Conservation (phyloP, 2,888 invertebrate species). For the Harmothoe impar region DNA sequence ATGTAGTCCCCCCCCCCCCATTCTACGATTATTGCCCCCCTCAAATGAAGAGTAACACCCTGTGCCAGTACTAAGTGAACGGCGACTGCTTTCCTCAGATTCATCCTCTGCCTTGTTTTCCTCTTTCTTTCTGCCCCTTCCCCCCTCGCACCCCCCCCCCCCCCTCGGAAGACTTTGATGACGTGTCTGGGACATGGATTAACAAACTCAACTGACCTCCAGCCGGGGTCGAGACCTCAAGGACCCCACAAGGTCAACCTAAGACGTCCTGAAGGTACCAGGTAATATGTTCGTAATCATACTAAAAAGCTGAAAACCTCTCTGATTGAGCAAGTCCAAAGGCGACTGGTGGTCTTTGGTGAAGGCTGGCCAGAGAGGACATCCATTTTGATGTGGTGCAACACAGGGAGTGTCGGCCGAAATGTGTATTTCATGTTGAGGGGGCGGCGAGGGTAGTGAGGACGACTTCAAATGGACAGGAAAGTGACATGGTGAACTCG, state of each 20-base stretch:
- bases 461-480: constrained; percentile 15
- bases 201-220: constrained; percentile 17
- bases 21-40: too few relatives aligned
- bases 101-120: too few relatives aligned
- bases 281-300: constrained; percentile 53
- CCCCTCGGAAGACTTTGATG: neutral
- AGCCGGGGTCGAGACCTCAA: neutral
- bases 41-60: too few relatives aligned
- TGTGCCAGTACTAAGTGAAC: too few relatives aligned
- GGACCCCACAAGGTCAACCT: neutral
- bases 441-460: neutral
- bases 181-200: neutral
- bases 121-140: too few relatives aligned
- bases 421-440: constrained; percentile 37
- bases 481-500: constrained; percentile 40
- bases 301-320: neutral
- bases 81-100: too few relatives aligned
- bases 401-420: neutral
- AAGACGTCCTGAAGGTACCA: neutral
- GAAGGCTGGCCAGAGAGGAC: neutral
- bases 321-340: constrained; percentile 14
- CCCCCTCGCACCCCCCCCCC: too few relatives aligned
- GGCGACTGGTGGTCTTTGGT: neutral
- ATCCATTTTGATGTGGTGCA: constrained; percentile 14
- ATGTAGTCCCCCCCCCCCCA: too few relatives aligned